Conservation (phyloP, 2,797 vertebrate genomes). For the Corythornis leucogaster region DNA sequence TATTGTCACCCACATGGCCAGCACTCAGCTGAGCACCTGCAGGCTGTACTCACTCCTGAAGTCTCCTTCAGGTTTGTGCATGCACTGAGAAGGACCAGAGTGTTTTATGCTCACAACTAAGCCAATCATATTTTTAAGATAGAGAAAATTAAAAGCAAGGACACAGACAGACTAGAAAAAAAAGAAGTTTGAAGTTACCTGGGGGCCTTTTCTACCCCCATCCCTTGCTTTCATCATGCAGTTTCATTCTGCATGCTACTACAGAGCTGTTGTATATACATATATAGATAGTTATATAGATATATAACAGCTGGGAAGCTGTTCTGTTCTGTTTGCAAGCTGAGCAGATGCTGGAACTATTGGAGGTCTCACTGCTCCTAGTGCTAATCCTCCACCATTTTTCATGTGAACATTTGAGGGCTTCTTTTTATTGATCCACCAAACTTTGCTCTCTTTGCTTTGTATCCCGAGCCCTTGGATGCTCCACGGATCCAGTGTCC, state of each 20-base stretch:
- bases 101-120: background rate
- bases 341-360: background rate
- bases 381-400: background rate
- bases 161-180: background rate
- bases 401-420: background rate
- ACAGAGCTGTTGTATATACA: background rate
- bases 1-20: background rate
- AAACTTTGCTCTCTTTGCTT: background rate
- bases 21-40: background rate
- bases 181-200: background rate
- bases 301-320: background rate
- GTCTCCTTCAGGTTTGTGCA: background rate
- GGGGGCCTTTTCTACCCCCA: background rate
- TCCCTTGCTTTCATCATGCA: background rate
- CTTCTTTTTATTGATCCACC: background rate
- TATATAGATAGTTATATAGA: too few species aligned
- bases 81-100: background rate
- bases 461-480: slow-evolving; percentile 30
- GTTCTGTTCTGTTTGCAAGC: background rate
- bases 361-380: background rate
- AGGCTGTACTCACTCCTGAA: background rate
- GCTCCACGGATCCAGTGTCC: slow-evolving; percentile 37
- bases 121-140: background rate
- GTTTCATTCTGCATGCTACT: background rate
- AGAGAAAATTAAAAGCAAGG: background rate